Evolutionary conservation across 2,797 vertebrate species (phyloP).

Genomic region (Periparus ater): DNA sequence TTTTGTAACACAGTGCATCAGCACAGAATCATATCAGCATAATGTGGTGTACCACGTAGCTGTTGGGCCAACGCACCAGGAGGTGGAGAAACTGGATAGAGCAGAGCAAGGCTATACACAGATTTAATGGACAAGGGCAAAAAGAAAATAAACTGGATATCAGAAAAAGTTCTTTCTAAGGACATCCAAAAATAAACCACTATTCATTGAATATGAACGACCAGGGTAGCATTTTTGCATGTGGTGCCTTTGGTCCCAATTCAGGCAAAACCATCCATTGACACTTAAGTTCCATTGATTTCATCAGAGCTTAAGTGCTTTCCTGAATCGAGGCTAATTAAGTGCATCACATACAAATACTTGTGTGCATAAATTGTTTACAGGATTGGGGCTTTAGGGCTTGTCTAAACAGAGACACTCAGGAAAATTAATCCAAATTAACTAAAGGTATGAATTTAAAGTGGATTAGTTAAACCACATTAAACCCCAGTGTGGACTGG

Average conservation of each 20-base stretch:
- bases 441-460: constrained; percentile 72
- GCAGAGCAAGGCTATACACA: background rate
- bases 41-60: rapidly evolving
- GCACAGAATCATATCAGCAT: background rate
- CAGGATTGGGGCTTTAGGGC: constrained; percentile 67
- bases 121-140: background rate
- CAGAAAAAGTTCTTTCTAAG: background rate
- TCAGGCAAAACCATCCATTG: background rate
- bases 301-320: constrained; percentile 42
- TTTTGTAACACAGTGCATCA: background rate
- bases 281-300: constrained; percentile 57
- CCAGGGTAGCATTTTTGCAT: background rate
- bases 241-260: background rate
- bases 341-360: constrained; percentile 59
- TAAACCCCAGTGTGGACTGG: background rate
- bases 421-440: constrained; percentile 73
- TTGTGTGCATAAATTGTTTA: constrained; percentile 63
- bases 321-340: constrained; percentile 49
- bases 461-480: constrained; percentile 70
- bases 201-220: background rate
- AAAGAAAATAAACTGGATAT: background rate
- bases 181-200: background rate
- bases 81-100: background rate
- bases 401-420: constrained; percentile 70
- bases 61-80: background rate